Evolutionary conservation across 2,888 invertebrate species (phyloP).

Genomic region (Sarcophaga subvicina): DNA sequence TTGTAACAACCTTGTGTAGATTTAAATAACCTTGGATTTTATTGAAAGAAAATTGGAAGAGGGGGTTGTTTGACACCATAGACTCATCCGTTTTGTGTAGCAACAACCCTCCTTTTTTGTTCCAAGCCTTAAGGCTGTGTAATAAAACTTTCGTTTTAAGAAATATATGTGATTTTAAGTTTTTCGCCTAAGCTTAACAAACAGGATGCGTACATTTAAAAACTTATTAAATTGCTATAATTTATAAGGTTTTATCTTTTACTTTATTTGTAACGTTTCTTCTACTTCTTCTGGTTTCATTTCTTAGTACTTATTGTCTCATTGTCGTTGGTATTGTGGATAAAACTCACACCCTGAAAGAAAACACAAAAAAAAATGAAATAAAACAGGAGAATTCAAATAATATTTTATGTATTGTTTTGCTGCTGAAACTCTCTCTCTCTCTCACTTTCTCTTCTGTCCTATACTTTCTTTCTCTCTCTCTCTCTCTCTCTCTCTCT

Average conservation of each 20-base stretch:
- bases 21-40: background rate
- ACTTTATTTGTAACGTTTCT: constrained; percentile 12
- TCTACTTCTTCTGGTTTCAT: background rate
- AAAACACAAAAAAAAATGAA: background rate
- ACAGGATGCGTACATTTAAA: constrained; percentile 78
- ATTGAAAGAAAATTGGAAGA: background rate
- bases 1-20: constrained; percentile 2
- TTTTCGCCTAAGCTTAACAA: constrained; percentile 55
- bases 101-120: constrained; percentile 25
- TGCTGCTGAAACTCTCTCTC: no score
- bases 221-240: constrained; percentile 81
- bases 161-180: constrained; percentile 58
- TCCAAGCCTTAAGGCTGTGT: background rate
- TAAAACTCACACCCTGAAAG: constrained; percentile 20
- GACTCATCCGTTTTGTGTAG: constrained; percentile 18
- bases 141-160: constrained; percentile 55
- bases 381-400: background rate
- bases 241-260: constrained; percentile 79
- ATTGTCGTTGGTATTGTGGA: constrained; percentile 22
- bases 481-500: background rate
- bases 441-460: background rate
- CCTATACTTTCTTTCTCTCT: no score
- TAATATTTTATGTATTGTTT: constrained; percentile 14
- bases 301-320: background rate
- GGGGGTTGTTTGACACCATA: constrained; percentile 18